A percentile compares a stretch with the other conserved stretches of the same genome.
phyloP scores from a whole-genome alignment of 2,113 vertebrate genomes.

The Nibea coibor region DNA sequence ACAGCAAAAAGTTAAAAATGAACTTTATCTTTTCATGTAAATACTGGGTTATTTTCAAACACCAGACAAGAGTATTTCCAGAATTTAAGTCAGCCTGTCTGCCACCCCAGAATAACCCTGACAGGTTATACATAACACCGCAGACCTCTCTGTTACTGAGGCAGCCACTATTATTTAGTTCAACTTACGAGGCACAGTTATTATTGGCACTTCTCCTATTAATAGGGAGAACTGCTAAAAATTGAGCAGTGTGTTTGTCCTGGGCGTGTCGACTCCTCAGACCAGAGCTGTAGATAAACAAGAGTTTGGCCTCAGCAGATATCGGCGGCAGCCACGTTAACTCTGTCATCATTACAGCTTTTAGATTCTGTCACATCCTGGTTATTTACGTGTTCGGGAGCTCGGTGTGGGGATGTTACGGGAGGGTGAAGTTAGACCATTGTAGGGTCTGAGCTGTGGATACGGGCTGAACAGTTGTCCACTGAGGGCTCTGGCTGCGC shows the following conservation, averaged over 20 bases:
- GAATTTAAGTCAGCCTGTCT: constrained; percentile 67
- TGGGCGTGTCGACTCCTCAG: constrained; percentile 64
- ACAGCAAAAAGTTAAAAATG: neutral
- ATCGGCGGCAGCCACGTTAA: constrained; percentile 53
- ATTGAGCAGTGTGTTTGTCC: constrained; percentile 76
- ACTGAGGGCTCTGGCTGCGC: constrained; percentile 41
- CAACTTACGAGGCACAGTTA: constrained; percentile 72
- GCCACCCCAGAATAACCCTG: constrained; percentile 72
- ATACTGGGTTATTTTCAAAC: constrained; percentile 67
- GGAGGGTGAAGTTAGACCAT: constrained; percentile 13
- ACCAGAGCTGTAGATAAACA: constrained; percentile 72
- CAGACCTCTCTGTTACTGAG: constrained; percentile 76
- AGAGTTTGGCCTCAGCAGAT: constrained; percentile 49
- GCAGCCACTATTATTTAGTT: constrained; percentile 75
- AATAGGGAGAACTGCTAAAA: constrained; percentile 83
- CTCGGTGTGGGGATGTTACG: constrained; percentile 20
- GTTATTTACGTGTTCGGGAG: constrained; percentile 40
- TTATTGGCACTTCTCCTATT: constrained; percentile 81
- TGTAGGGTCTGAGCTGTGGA: neutral
- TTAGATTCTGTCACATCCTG: constrained; percentile 28
- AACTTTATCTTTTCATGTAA: constrained; percentile 60
- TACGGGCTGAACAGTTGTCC: constrained; percentile 30
- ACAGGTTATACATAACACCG: constrained; percentile 65
- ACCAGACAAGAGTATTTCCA: constrained; percentile 69
- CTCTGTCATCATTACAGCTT: constrained; percentile 29